Base-by-base conservation (phyloP, 2,888 invertebrate species). In the Seira sanloemensis region DNA sequence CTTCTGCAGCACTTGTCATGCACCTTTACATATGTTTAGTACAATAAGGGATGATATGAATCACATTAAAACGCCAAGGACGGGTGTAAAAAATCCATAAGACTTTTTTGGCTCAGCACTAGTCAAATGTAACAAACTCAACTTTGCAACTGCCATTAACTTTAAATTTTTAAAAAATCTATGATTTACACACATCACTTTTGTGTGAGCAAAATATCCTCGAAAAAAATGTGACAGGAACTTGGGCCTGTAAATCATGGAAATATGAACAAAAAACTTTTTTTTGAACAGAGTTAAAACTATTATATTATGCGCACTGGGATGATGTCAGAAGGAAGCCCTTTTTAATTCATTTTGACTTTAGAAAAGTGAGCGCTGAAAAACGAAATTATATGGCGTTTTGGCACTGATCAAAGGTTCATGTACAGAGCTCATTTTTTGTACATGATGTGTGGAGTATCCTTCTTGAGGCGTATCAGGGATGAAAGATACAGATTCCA, bases 31-130 rank as follows among this genome's bases (percentile, higher is more conserved):
- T 77, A 37, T 73, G 62, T 62, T 73, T 19, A 25, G 73, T 73
- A 58, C 23, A 25, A 72, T 19, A 72, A 50, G 62, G 78, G 69
- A 78, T 78, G 78, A 78, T 78, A 78, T 68, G 78, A 78, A 84
- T 84, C 84, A 84, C 84, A 84, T 84, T 84, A 84, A 84, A 84
- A 84, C 84, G 78, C 84, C 84, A 84, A 84, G 84, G 84, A 68
- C 84, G 69, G 77, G 78, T 67, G 74, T 83, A 73, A 83, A 77
- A n/a, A 78, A 77, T 78, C 21, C 78, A 83, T 71, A 73, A 68
- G 75, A 65, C 62, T 66, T 23, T 67, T 73, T 75, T 75, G 75
- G 65, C 46, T n/a, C 21, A 62, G 62, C 76, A 68, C 68, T 67
- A 21, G 19, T 62, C 66, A 62, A 62, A 23, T 62, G 62, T 62